Conservation (phyloP, 2,888 invertebrate species). For the Xanthia togata region DNA sequence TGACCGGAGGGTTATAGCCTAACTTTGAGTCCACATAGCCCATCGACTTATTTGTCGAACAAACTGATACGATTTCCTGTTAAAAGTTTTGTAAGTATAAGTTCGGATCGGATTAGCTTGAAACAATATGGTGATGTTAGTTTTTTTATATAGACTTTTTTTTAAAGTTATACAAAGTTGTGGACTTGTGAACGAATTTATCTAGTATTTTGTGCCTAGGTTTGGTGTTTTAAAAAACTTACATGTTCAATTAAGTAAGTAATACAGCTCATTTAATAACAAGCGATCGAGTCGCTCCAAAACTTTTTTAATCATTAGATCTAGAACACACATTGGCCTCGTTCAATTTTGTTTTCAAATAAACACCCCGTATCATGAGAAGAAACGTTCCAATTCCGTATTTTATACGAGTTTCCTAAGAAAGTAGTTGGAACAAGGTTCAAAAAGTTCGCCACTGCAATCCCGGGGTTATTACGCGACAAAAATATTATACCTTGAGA, state of each 20-base stretch:
- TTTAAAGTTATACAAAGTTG: too few relatives aligned
- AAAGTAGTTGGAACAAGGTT: conserved; percentile 52
- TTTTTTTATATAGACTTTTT: neutral
- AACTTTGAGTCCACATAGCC: conserved; percentile 45
- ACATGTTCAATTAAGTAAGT: neutral
- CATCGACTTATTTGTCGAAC: conserved; percentile 45
- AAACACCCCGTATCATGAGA: conserved; percentile 19
- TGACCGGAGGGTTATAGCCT: conserved; percentile 40
- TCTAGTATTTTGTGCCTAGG: too few relatives aligned
- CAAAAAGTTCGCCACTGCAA: conserved; percentile 53
- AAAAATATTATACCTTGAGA: conserved; percentile 42
- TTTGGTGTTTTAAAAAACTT: neutral
- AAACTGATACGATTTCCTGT: conserved; percentile 29
- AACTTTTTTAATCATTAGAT: neutral
- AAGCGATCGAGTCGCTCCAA: neutral
- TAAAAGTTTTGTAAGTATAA: conserved; percentile 15
- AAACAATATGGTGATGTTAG: neutral
- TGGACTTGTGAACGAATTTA: too few relatives aligned
- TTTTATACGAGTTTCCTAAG: conserved; percentile 38
- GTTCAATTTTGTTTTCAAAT: conserved; percentile 37
- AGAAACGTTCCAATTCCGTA: conserved; percentile 33
- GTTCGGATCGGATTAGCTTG: conserved; percentile 15
- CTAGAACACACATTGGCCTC: neutral
- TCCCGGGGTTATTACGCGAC: conserved; percentile 41
- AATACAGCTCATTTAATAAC: neutral